phyloP scores from a whole-genome alignment of 2,888 invertebrate genomes.

The Agrochola litura region DNA sequence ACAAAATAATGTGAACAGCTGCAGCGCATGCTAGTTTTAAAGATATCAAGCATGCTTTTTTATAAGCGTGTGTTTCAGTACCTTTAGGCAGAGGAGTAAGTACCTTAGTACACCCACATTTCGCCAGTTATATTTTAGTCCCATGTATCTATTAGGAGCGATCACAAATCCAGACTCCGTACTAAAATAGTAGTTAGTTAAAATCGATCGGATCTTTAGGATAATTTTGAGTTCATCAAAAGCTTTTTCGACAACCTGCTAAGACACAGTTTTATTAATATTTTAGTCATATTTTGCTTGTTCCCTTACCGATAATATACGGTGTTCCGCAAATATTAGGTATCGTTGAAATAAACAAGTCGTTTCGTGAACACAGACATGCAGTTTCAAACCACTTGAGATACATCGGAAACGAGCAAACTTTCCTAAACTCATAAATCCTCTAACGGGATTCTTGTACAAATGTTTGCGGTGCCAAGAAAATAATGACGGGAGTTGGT shows the following conservation, averaged over 20 bases:
- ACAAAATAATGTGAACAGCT: too few relatives aligned
- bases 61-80: too few relatives aligned
- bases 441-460: conserved; percentile 4
- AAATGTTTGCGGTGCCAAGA: conserved; percentile 31
- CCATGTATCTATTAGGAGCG: too few relatives aligned
- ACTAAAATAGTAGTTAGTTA: too few relatives aligned
- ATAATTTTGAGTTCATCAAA: neutral
- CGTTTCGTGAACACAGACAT: conserved; percentile 33
- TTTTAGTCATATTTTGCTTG: neutral
- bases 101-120: too few relatives aligned
- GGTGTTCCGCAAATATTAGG: neutral
- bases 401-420: conserved; percentile 24
- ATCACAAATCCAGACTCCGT: too few relatives aligned
- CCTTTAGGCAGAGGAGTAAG: too few relatives aligned
- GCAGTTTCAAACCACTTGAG: conserved; percentile 29
- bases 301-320: neutral
- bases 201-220: too few relatives aligned
- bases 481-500: conserved; percentile 1
- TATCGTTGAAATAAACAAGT: conserved; percentile 12
- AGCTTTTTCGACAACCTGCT: neutral
- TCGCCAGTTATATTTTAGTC: too few relatives aligned
- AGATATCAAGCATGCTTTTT: too few relatives aligned
- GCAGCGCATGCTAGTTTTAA: too few relatives aligned
- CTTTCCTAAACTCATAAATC: conserved; percentile 37
- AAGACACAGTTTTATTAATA: neutral